These are phyloP conservation scores for Holacanthus passer DNA, from an alignment of 2,113 vertebrate genomes.

Conservation along the genomic window DNA sequence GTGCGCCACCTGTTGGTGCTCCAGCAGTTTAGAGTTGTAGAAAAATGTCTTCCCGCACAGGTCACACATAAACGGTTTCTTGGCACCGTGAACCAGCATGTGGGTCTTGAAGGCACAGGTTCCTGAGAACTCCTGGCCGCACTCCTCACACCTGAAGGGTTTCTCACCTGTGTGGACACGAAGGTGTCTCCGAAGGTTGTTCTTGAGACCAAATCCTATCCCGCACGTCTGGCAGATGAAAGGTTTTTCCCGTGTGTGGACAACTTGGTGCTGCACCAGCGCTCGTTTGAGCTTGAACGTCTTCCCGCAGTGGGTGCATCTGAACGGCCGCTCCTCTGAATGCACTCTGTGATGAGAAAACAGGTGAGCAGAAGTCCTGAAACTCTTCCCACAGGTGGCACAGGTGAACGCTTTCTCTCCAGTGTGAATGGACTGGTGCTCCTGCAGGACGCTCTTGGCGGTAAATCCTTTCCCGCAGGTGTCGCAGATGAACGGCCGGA, in stretches of 20 bases:
- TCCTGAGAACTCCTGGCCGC: slow-evolving; percentile 5
- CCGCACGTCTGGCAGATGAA: not conserved
- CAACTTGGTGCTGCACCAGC: not conserved
- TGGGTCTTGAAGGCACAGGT: no score
- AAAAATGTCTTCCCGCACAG: slow-evolving; percentile 5
- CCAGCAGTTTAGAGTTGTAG: not conserved
- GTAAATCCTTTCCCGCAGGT: not conserved
- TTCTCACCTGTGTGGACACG: not conserved
- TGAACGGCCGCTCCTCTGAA: not conserved
- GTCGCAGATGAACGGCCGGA: not conserved
- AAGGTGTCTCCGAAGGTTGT: not conserved
- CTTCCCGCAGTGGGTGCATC: not conserved
- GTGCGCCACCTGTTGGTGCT: not conserved
- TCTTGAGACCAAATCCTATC: not conserved
- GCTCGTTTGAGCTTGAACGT: not conserved
- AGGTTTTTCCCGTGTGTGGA: not conserved
- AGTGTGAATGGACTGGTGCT: no score
- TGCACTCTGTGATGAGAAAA: not conserved
- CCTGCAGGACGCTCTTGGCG: no score
- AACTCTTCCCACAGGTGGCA: not conserved
- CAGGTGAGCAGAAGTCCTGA: not conserved
- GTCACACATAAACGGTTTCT: no score
- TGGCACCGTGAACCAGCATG: no score
- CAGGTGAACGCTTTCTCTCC: no score
- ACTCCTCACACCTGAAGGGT: not conserved